phyloP scores from a whole-genome alignment of 2,888 invertebrate genomes.

The Heliconius erato region DNA sequence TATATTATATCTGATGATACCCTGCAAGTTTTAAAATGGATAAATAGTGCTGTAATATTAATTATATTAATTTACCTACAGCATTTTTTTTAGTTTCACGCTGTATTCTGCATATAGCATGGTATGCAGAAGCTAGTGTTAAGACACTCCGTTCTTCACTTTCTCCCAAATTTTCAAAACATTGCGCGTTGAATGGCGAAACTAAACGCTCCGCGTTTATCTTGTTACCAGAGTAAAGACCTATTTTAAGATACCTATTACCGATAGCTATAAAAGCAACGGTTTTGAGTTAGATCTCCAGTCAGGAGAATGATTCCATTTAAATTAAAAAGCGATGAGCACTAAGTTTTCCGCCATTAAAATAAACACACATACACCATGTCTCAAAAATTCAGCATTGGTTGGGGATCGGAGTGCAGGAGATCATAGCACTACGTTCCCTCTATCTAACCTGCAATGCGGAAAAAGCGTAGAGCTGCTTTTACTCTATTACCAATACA shows the following conservation, averaged over 20 bases:
- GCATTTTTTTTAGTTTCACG: background rate
- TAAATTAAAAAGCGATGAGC: too few relatives aligned
- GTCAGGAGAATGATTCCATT: too few relatives aligned
- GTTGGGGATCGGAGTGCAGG: too few relatives aligned
- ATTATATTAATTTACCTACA: background rate
- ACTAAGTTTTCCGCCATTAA: too few relatives aligned
- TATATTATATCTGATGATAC: conserved; percentile 6
- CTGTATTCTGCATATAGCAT: background rate
- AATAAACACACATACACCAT: too few relatives aligned
- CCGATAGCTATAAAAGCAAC: too few relatives aligned
- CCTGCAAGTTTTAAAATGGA: conserved; percentile 8
- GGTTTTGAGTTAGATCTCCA: too few relatives aligned
- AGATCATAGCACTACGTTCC: too few relatives aligned
- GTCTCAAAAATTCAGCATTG: too few relatives aligned
- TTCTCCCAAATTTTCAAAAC: background rate
- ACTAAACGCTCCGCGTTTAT: background rate
- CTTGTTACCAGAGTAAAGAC: background rate
- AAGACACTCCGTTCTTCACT: background rate
- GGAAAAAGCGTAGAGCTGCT: too few relatives aligned
- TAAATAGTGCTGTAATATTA: background rate
- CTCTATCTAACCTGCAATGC: too few relatives aligned
- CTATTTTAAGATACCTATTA: background rate
- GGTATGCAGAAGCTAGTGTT: background rate
- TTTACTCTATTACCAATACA: too few relatives aligned
- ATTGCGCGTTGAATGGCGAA: background rate